Evolutionary conservation across 1,140 invertebrate genomes (phyloP).

Genomic region (Chironomus striatipennis): DNA sequence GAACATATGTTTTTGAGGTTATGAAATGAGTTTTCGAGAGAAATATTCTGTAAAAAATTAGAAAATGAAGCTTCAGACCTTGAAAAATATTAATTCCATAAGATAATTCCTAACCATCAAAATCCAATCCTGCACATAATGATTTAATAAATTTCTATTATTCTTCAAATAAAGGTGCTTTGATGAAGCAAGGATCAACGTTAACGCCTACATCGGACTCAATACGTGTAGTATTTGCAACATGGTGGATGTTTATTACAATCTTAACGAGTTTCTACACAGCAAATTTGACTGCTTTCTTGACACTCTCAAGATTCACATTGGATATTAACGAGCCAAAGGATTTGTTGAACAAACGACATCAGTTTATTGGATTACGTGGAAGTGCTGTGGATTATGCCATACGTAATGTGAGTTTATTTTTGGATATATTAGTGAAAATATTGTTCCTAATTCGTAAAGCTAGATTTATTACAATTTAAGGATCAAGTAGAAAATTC

Average conservation of each 20-base stretch:
- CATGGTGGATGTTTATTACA: constrained; percentile 86
- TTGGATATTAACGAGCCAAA: constrained; percentile 59
- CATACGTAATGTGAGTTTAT: constrained; percentile 48
- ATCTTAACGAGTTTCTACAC: constrained; percentile 86
- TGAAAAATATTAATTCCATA: too few species aligned
- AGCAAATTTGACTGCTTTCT: constrained; percentile 80
- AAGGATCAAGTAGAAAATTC: too few species aligned
- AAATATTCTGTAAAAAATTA: too few species aligned
- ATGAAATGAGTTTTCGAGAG: too few species aligned
- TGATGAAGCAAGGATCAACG: constrained; percentile 79
- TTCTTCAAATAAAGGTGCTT: constrained; percentile 39
- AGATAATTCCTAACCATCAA: too few species aligned
- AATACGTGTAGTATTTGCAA: constrained; percentile 71
- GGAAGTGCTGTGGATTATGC: constrained; percentile 58
- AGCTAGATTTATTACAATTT: too few species aligned
- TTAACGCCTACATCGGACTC: constrained; percentile 74
- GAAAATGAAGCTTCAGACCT: too few species aligned
- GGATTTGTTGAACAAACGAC: constrained; percentile 56
- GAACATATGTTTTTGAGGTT: too few species aligned
- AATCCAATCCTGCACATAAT: too few species aligned
- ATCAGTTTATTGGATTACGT: constrained; percentile 56
- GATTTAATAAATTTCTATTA: not conserved
- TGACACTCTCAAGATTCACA: constrained; percentile 74
- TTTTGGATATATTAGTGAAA: not conserved
- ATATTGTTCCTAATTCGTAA: too few species aligned